phyloP scores from a whole-genome alignment of 2,888 invertebrate genomes.

The Drepanosiphum platanoidis region DNA sequence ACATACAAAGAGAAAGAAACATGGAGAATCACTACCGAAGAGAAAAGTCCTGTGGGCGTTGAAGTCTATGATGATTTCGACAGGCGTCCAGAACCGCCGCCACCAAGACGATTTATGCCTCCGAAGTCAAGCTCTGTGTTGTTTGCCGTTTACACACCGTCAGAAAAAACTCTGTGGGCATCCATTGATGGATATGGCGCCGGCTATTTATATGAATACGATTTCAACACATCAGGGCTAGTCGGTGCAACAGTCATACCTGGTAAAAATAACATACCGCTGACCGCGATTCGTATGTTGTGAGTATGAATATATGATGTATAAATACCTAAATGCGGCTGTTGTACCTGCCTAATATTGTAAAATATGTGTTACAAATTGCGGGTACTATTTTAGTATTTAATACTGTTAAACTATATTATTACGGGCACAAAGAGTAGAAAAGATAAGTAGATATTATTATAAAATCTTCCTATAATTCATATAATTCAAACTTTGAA shows the following conservation, averaged over 20 bases:
- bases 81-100: conserved; percentile 71
- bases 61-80: conserved; percentile 71
- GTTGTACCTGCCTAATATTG: no score
- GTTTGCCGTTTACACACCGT: conserved; percentile 67
- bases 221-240: conserved; percentile 71
- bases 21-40: conserved; percentile 69
- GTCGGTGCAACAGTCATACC: conserved; percentile 1
- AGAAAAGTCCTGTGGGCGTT: conserved; percentile 69
- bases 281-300: conserved; percentile 20
- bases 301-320: neutral
- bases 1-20: conserved; percentile 71
- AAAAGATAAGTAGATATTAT: no score
- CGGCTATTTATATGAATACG: conserved; percentile 73
- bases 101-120: conserved; percentile 70
- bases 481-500: no score
- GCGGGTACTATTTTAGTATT: no score
- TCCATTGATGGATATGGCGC: conserved; percentile 76
- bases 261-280: conserved; percentile 23
- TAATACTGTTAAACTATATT: no score
- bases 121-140: conserved; percentile 72
- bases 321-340: neutral
- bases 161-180: conserved; percentile 71
- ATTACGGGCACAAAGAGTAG: no score
- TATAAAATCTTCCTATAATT: no score
- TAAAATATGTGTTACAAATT: no score